Percentiles rank a stretch among this genome's conserved stretches.
Conservation (phyloP, 2,888 invertebrate genomes). For the Chymomyza caudatula region DNA sequence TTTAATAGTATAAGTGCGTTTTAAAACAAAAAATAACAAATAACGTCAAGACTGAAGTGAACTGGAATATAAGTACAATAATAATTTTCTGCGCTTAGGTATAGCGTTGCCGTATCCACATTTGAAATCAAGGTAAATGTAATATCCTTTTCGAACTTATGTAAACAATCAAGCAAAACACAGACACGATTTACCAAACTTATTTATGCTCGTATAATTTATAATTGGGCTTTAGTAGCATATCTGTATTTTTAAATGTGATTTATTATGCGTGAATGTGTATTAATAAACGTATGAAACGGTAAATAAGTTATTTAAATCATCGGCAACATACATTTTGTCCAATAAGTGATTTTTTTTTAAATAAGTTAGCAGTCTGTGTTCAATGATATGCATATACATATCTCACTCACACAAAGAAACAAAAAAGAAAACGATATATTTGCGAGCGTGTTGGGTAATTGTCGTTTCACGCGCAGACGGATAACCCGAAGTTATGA, state of each 20-base stretch:
- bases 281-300: neutral
- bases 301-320: neutral
- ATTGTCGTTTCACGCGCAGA: constrained; percentile 40
- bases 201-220: too few relatives aligned
- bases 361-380: constrained; percentile 44
- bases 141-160: too few relatives aligned
- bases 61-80: too few relatives aligned
- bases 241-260: too few relatives aligned
- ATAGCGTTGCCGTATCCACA: neutral
- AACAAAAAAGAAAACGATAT: constrained; percentile 56
- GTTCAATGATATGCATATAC: constrained; percentile 44
- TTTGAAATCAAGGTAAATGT: neutral
- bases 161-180: too few relatives aligned
- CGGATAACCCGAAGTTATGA: neutral
- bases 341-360: neutral
- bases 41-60: neutral
- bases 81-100: too few relatives aligned
- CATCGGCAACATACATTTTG: neutral
- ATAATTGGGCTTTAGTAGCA: too few relatives aligned
- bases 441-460: constrained; percentile 36
- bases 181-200: too few relatives aligned
- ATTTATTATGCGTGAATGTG: too few relatives aligned
- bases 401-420: constrained; percentile 65
- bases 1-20: neutral
- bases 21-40: neutral